phyloP scores from a whole-genome alignment of 1,140 invertebrate genomes.

The Leguminivora glycinivorella region DNA sequence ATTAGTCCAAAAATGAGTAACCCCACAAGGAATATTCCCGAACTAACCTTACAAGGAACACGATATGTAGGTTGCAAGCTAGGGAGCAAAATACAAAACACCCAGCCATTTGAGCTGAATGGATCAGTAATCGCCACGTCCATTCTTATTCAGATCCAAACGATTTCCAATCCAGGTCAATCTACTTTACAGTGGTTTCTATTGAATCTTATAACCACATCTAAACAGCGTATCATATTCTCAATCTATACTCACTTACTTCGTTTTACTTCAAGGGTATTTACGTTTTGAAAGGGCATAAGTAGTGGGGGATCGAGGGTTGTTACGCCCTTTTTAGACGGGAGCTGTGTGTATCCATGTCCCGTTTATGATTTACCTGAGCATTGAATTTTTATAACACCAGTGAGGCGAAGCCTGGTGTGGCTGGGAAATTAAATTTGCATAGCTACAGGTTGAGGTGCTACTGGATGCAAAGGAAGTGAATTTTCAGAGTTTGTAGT shows the following conservation, averaged over 20 bases:
- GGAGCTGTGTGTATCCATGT: slow-evolving; percentile 11
- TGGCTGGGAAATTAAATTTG: slow-evolving; percentile 17
- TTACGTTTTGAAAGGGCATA: neutral
- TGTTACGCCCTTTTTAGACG: neutral
- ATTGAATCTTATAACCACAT: neutral
- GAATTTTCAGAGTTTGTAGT: neutral
- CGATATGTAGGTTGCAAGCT: neutral
- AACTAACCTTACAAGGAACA: neutral
- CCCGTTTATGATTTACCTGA: slow-evolving; percentile 25
- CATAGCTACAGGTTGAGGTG: slow-evolving; percentile 15
- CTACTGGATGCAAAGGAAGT: neutral
- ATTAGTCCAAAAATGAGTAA: too few species aligned
- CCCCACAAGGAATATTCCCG: neutral
- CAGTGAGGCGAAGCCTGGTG: neutral
- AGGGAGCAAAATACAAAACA: neutral
- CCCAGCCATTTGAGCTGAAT: neutral
- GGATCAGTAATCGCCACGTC: neutral
- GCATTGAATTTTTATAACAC: slow-evolving; percentile 23
- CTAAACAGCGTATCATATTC: neutral
- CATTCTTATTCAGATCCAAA: slow-evolving; percentile 15
- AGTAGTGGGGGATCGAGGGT: neutral
- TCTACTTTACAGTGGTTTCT: neutral
- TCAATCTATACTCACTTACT: neutral
- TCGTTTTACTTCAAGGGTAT: neutral
- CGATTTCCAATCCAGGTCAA: slow-evolving; percentile 13